Conservation (phyloP, 2,797 vertebrate species). For the Merluccius polli region DNA sequence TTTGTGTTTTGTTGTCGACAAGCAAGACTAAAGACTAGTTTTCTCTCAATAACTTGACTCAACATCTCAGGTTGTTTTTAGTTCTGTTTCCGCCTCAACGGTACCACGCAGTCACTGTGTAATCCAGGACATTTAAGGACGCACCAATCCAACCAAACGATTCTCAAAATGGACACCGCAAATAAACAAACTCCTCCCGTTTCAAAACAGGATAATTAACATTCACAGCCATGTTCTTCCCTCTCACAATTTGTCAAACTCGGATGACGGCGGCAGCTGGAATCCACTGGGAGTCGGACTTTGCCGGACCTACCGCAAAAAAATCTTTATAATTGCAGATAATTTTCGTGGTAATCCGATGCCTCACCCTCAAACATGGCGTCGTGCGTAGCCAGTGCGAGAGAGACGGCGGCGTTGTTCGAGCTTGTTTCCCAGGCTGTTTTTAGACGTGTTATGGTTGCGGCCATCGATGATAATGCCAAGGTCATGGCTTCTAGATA, state of each 20-base stretch:
- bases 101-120: neutral
- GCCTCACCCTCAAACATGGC: slow-evolving; percentile 47
- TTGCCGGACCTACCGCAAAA: slow-evolving; percentile 41
- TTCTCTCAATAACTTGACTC: neutral
- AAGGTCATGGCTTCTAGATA: slow-evolving; percentile 72
- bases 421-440: slow-evolving; percentile 69
- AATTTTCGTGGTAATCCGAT: slow-evolving; percentile 54
- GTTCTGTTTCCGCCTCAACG: neutral
- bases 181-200: slow-evolving; percentile 49
- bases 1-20: neutral
- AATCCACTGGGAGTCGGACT: neutral
- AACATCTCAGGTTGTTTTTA: neutral
- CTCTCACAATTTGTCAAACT: neutral
- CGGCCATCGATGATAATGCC: slow-evolving; percentile 69
- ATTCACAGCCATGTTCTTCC: slow-evolving; percentile 8
- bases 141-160: slow-evolving; percentile 1
- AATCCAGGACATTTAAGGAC: neutral
- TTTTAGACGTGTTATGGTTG: slow-evolving; percentile 72
- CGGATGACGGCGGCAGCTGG: neutral
- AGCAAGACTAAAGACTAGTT: neutral
- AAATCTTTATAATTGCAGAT: slow-evolving; percentile 45
- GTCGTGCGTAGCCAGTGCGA: slow-evolving; percentile 48
- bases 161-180: slow-evolving; percentile 41
- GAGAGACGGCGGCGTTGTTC: slow-evolving; percentile 43
- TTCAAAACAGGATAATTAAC: slow-evolving; percentile 51